Evolutionary conservation across 2,888 invertebrate species (phyloP).

Genomic region (Heliothis peltigera): DNA sequence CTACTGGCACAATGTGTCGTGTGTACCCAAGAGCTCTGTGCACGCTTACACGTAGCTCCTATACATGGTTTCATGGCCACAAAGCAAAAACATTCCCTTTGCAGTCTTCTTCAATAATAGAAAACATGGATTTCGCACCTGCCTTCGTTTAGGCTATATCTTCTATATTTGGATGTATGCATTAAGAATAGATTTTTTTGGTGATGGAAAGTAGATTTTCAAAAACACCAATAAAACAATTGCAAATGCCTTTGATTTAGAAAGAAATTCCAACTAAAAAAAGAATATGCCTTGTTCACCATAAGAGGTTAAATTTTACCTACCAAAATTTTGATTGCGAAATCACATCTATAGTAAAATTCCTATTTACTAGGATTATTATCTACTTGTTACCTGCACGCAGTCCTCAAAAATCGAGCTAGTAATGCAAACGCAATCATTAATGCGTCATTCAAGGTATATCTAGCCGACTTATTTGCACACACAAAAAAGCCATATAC

Average conservation of each 20-base stretch:
- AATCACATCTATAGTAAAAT: not conserved
- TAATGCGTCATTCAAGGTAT: slow-evolving; percentile 69
- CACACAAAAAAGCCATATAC: slow-evolving; percentile 65
- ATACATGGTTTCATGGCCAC: slow-evolving; percentile 41
- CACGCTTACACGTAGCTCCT: slow-evolving; percentile 16
- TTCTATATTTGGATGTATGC: not conserved
- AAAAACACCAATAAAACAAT: no score
- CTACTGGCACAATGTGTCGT: no score
- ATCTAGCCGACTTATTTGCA: slow-evolving; percentile 59
- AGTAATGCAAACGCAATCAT: slow-evolving; percentile 60
- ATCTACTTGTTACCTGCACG: not conserved
- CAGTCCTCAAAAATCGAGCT: slow-evolving; percentile 17
- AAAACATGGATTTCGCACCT: slow-evolving; percentile 18
- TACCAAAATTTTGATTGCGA: slow-evolving; percentile 15
- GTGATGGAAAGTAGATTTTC: no score
- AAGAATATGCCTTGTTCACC: no score
- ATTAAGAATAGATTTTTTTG: not conserved
- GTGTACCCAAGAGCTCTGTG: slow-evolving; percentile 11
- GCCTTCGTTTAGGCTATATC: not conserved
- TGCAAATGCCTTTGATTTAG: no score
- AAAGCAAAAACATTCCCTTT: slow-evolving; percentile 28
- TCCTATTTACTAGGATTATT: not conserved
- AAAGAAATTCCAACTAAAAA: no score
- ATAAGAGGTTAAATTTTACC: no score
- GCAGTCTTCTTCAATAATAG: slow-evolving; percentile 37